Percentiles rank a stretch among this genome's conserved stretches.
Conservation (phyloP, 2,888 invertebrate genomes). For the Nesidiocoris tenuis region DNA sequence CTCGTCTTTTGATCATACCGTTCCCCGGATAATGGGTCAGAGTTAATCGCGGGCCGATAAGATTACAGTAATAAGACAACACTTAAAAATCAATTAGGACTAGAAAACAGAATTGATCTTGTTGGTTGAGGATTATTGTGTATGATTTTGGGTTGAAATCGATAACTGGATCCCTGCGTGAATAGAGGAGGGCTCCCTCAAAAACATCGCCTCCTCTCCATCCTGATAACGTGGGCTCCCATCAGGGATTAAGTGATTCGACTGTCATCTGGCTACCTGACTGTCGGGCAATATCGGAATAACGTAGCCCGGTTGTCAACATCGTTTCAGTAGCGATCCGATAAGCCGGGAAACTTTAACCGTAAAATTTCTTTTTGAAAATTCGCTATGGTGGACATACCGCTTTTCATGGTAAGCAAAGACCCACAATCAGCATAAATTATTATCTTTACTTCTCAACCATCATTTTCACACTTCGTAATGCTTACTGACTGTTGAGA, state of each 20-base stretch:
- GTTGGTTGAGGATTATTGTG: not conserved
- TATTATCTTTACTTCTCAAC: not conserved
- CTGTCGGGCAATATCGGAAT: too few relatives aligned
- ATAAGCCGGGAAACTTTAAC: not conserved
- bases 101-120: not conserved
- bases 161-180: too few relatives aligned
- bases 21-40: too few relatives aligned
- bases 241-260: not conserved
- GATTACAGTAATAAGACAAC: too few relatives aligned
- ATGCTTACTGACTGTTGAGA: too few relatives aligned
- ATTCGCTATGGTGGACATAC: not conserved
- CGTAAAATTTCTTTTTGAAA: not conserved
- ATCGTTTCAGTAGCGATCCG: not conserved
- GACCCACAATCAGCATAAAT: too few relatives aligned
- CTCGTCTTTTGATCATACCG: too few relatives aligned
- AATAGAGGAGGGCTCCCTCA: not conserved
- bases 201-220: not conserved
- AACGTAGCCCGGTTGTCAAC: not conserved
- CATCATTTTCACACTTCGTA: too few relatives aligned
- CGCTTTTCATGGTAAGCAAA: conserved; percentile 3
- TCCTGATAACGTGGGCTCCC: not conserved
- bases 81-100: not conserved
- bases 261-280: not conserved
- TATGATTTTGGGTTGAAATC: not conserved
- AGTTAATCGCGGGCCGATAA: not conserved